Base-by-base conservation (phyloP, 2,888 invertebrate species). In the Ditylenchus weischeri region DNA sequence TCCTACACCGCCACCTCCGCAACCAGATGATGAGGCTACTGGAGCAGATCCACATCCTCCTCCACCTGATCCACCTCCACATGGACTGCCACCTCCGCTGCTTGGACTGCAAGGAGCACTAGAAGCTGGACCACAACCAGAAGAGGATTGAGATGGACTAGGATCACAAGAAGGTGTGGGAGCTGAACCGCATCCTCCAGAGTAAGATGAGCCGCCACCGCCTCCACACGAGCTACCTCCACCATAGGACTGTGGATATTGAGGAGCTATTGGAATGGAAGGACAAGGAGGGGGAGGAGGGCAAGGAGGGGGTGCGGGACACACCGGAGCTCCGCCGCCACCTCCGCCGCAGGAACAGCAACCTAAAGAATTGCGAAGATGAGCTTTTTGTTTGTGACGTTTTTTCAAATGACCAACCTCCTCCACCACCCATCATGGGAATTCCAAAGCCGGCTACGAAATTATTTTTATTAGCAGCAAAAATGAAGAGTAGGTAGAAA, bases 311-410 rank as follows among this genome's bases (percentile, higher is more conserved):
- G 54, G 54, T 15, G 54, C 21, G 2, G 54, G 54, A n/a, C 54
- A 54, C 54, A 54, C 29, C n/a, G 21, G 54, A 29, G 54, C 23
- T 23, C 54, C 21, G 11, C 54, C 29, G 29, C 29, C 29, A 29
- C 29, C 54, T 23, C 54, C 54, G n/a, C 54, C 54, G 54, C 54
- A 54, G 11, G 54, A n/a, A 29, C 54, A 54, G n/a, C 54, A 54
- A 5, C 54, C 54, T 54, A 18, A n/a, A 50, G 2, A 50, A 29
- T 29, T 29, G 29, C 3, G 29, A 4, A 29, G 3, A 29, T 29
- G 29, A 29, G 29, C 29, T 29, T 29, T 29, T 29, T 29, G 29
- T 29, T 29, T 29, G 29, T 29, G 29, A 29, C 5, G 15, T 43
- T 43, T 29, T 29, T 29, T 43, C 43, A 13, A 43, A 43, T 6